Conservation (phyloP, 2,888 invertebrate genomes). For the Agonum fuliginosum region DNA sequence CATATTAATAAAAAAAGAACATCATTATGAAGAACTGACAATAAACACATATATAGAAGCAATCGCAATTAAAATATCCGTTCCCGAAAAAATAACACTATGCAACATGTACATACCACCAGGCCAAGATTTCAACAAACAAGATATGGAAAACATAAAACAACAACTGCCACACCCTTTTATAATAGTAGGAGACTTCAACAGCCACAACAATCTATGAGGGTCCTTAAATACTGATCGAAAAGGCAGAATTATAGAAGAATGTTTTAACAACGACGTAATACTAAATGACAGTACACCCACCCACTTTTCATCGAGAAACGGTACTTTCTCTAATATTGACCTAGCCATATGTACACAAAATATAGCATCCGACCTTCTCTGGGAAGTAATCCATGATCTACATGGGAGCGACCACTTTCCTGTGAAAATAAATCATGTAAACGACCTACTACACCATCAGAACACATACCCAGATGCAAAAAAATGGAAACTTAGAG, state of each 20-base stretch:
- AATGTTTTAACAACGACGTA: not conserved
- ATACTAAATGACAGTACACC: not conserved
- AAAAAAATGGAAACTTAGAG: slow-evolving; percentile 60
- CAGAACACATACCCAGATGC: not conserved
- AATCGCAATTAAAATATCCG: slow-evolving; percentile 51
- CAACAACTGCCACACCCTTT: slow-evolving; percentile 61
- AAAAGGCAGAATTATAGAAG: slow-evolving; percentile 60
- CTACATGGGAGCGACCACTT: slow-evolving; percentile 62
- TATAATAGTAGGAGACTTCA: slow-evolving; percentile 61
- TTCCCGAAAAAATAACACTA: slow-evolving; percentile 38
- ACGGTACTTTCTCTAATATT: slow-evolving; percentile 56
- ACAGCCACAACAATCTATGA: slow-evolving; percentile 61
- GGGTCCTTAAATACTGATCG: slow-evolving; percentile 56
- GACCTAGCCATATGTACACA: slow-evolving; percentile 60
- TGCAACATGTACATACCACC: slow-evolving; percentile 61
- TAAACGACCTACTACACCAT: slow-evolving; percentile 21
- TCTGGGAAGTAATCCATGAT: slow-evolving; percentile 40
- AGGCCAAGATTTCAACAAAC: not conserved
- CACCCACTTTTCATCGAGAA: too few species aligned
- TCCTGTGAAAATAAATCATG: slow-evolving; percentile 41
- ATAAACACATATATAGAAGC: slow-evolving; percentile 32
- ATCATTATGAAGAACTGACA: slow-evolving; percentile 47
- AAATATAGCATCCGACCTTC: slow-evolving; percentile 33
- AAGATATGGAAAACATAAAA: slow-evolving; percentile 42
- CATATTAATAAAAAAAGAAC: slow-evolving; percentile 54